These are phyloP conservation scores for Drosophila incognita DNA, from an alignment of 2,888 invertebrate species.

Conservation along the genomic window DNA sequence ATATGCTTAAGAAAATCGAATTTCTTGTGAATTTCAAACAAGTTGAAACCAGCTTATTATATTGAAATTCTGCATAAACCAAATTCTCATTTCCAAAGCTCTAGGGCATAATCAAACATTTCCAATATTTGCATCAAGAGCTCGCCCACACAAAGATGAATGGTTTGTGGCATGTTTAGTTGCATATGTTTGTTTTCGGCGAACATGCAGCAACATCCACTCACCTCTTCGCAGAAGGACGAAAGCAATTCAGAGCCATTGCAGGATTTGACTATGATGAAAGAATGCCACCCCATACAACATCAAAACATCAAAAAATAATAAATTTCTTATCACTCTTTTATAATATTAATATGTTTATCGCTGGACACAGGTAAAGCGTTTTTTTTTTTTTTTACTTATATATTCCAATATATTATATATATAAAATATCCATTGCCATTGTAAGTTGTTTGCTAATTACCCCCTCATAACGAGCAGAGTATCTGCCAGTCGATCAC, in stretches of 20 bases:
- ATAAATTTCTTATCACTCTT: background rate
- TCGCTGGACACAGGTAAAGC: background rate
- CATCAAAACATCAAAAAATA: background rate
- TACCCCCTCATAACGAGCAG: background rate
- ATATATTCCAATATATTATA: background rate
- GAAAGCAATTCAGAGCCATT: background rate
- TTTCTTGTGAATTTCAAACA: background rate
- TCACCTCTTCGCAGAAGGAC: background rate
- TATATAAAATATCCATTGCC: background rate
- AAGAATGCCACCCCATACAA: background rate
- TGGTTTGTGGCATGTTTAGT: background rate
- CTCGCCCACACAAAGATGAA: background rate
- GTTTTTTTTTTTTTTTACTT: background rate
- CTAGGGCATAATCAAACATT: background rate
- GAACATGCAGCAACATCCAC: background rate
- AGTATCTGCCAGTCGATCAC: background rate
- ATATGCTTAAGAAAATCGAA: background rate
- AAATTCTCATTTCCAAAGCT: background rate
- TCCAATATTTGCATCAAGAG: background rate
- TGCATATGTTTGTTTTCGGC: background rate
- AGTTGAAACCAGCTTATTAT: background rate
- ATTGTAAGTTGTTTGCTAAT: background rate
- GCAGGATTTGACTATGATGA: background rate
- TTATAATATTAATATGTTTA: background rate
- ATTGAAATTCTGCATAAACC: rapidly evolving